phyloP scores from a whole-genome alignment of 2,113 vertebrate species.

The Dipodomys stephensi region DNA sequence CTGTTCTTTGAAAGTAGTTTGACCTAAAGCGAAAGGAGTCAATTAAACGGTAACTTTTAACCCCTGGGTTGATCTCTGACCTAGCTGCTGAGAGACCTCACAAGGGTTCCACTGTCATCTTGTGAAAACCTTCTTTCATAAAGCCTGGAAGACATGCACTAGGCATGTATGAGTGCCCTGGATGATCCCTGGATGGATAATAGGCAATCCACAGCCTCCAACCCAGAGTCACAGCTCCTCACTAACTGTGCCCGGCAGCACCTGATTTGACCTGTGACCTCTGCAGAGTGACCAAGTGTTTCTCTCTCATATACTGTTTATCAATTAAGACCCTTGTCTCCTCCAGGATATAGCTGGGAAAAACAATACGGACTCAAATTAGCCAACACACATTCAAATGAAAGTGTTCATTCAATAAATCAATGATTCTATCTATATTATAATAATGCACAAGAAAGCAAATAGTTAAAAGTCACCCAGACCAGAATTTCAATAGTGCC shows the following conservation, averaged over 20 bases:
- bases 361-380: not conserved
- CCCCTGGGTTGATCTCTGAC: slow-evolving; percentile 67
- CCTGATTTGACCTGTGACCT: slow-evolving; percentile 58
- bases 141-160: slow-evolving; percentile 56
- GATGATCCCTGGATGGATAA: slow-evolving; percentile 36
- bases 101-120: slow-evolving; percentile 69
- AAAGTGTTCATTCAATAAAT: slow-evolving; percentile 11
- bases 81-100: slow-evolving; percentile 65
- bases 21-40: slow-evolving; percentile 74
- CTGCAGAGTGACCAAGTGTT: not conserved
- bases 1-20: slow-evolving; percentile 72
- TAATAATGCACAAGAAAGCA: too few relatives aligned
- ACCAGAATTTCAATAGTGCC: not conserved
- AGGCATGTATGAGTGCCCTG: not conserved
- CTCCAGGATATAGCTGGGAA: not conserved
- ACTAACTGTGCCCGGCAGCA: slow-evolving; percentile 42
- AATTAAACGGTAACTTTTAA: slow-evolving; percentile 72
- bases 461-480: not conserved
- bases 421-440: not conserved
- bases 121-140: slow-evolving; percentile 78
- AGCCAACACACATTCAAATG: not conserved
- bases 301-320: not conserved
- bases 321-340: not conserved
- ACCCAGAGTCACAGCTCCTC: not conserved
- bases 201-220: slow-evolving; percentile 19